Percentiles rank a stretch among this genome's conserved stretches.
Evolutionary conservation across 2,797 vertebrate species (phyloP).

Genomic region (Liasis olivaceus): DNA sequence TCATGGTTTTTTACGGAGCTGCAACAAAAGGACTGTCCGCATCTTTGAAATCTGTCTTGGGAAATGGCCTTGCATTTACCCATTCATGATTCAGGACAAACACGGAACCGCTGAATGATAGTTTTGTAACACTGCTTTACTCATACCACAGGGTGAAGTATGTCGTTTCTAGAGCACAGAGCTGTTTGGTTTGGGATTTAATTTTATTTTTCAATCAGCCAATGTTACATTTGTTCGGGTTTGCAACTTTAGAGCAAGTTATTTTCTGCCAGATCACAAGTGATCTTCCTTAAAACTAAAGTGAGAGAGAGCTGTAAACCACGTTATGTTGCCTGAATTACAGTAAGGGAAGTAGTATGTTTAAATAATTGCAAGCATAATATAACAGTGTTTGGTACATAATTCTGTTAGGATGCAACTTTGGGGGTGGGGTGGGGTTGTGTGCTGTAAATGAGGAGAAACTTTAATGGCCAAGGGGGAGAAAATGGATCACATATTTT

Average conservation of each 20-base stretch:
- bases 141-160: conserved; percentile 5
- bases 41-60: neutral
- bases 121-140: conserved; percentile 25
- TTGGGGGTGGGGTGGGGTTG: conserved; percentile 26
- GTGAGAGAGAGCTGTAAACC: conserved; percentile 29
- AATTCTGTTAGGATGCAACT: conserved; percentile 33
- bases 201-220: neutral
- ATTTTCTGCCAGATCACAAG: neutral
- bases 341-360: conserved; percentile 49
- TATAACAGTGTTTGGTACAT: conserved; percentile 28
- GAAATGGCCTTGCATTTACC: neutral
- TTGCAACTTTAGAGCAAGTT: conserved; percentile 14
- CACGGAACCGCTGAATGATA: conserved; percentile 26
- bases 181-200: conserved; percentile 25
- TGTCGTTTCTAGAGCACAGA: neutral
- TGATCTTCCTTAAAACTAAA: conserved; percentile 45
- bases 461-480: neutral
- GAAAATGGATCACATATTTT: conserved; percentile 18
- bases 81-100: neutral
- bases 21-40: too few relatives aligned
- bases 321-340: conserved; percentile 42
- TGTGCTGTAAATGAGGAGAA: neutral
- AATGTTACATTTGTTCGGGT: neutral
- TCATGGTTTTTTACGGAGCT: neutral
- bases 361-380: conserved; percentile 42